Percentiles rank a stretch among this genome's conserved stretches.
phyloP scores from a whole-genome alignment of 2,888 invertebrate species.

The Aquatica leii region DNA sequence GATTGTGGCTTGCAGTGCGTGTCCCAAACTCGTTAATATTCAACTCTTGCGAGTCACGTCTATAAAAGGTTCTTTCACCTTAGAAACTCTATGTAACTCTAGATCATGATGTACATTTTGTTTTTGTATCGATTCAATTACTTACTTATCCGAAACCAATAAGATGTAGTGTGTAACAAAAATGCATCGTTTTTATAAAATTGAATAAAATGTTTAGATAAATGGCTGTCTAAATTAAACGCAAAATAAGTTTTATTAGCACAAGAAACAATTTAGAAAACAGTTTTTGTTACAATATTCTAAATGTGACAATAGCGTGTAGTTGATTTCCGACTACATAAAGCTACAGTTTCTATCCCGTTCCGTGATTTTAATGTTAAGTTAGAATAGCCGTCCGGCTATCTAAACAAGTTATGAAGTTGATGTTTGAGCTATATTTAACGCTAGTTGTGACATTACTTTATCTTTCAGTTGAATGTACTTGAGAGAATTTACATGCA shows the following conservation, averaged over 20 bases:
- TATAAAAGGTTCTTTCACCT: conserved; percentile 37
- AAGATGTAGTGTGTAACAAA: conserved; percentile 25
- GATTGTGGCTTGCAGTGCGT: conserved; percentile 35
- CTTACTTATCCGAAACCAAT: conserved; percentile 33
- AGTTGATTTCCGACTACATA: neutral
- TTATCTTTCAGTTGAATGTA: conserved; percentile 23
- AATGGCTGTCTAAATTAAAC: too few relatives aligned
- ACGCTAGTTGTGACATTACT: conserved; percentile 26
- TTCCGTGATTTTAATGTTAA: neutral
- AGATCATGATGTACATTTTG: conserved; percentile 39
- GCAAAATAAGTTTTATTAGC: too few relatives aligned
- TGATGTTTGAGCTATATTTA: conserved; percentile 19
- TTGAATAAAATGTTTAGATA: too few relatives aligned
- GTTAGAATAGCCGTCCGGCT: neutral
- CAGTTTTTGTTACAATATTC: too few relatives aligned
- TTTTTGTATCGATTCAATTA: conserved; percentile 38
- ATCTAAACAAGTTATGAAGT: conserved; percentile 23
- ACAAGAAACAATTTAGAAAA: too few relatives aligned
- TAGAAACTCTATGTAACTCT: conserved; percentile 31
- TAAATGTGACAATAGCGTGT: too few relatives aligned
- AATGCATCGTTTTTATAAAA: too few relatives aligned
- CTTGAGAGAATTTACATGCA: conserved; percentile 23
- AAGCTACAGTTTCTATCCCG: conserved; percentile 8
- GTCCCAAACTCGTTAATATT: conserved; percentile 37
- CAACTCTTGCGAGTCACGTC: conserved; percentile 33